Evolutionary conservation across 2,888 invertebrate species (phyloP), one percentile per base, ranked within the genome.

Genomic region (Drosophila limbata): DNA sequence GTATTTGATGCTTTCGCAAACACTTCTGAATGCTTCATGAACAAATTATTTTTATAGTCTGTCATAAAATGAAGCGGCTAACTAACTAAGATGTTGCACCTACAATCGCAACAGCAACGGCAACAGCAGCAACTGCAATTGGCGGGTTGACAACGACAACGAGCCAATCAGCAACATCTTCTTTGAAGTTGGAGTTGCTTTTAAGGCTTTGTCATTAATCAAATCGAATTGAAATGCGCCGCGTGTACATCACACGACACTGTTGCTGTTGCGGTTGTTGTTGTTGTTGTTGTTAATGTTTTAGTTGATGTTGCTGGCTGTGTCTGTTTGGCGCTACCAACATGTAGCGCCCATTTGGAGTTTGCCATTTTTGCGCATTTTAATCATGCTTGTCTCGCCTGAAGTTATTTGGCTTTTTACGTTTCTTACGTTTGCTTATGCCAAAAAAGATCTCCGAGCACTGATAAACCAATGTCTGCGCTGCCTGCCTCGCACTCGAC

Each of bases 181-280:
- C 84, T 77, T 62, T 81, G 71, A 71, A 51, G 79, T 65, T 74
- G 70, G 68, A 74, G 84, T 84, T 81, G 79, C 88, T 84, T 88
- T 84, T 84, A 87, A 84, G 77, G 85, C 80, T 79, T 82, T 85
- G 86, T 89, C 86, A 86, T 86, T 86, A 86, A 86, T 86, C 86
- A 86, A 89, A 89, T 79, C 79, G 83, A 88, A 89, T 86, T 86
- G 89, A 89, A 88, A 89, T 86, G 89, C 88, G 74, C 80, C 76
- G 85, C 88, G 74, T 89, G 88, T 88, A 88, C 81, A 84, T 84
- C 84, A 86, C 88, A 83, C 81, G 75, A 69, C 69, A 69, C 59
- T 71, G 72, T 68, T 64, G 59, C 50, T 72, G 61, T 50, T 69
- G 53, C 15, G 59, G 64, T 69, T 62, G 71, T 66, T 69, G 69